Conservation (phyloP, 2,888 invertebrate genomes). For the Megastigmus dorsalis region DNA sequence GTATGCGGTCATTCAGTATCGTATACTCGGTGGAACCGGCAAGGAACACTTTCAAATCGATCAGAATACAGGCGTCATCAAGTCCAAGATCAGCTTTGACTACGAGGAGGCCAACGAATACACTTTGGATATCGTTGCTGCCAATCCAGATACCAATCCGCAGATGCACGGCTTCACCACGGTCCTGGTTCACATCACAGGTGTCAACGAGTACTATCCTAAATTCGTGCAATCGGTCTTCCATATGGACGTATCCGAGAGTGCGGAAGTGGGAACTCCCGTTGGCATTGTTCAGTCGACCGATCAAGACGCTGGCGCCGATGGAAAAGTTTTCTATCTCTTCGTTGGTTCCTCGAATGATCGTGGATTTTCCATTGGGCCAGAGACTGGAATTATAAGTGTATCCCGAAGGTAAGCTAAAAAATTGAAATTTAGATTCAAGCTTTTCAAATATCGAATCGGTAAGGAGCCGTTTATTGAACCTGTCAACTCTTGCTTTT, state of each 20-base stretch:
- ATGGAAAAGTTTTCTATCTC: slow-evolving; percentile 92
- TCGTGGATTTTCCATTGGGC: slow-evolving; percentile 90
- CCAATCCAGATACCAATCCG: slow-evolving; percentile 86
- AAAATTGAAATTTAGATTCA: not conserved
- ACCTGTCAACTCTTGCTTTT: not conserved
- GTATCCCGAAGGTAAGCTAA: slow-evolving; percentile 82
- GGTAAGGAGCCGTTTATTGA: no score
- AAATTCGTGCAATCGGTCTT: slow-evolving; percentile 92
- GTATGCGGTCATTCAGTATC: slow-evolving; percentile 90
- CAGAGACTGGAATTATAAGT: slow-evolving; percentile 88
- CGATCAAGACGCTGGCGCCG: slow-evolving; percentile 91
- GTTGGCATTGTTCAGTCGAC: slow-evolving; percentile 92
- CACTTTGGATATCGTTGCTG: slow-evolving; percentile 85
- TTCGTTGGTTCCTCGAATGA: slow-evolving; percentile 95
- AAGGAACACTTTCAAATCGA: slow-evolving; percentile 87
- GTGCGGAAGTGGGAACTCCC: slow-evolving; percentile 88
- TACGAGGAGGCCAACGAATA: slow-evolving; percentile 89
- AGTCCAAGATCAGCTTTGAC: slow-evolving; percentile 86
- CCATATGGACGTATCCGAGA: slow-evolving; percentile 94
- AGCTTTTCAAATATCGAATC: no score
- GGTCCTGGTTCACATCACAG: slow-evolving; percentile 85
- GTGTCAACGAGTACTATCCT: slow-evolving; percentile 92
- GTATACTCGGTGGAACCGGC: slow-evolving; percentile 85
- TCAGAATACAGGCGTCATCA: slow-evolving; percentile 84
- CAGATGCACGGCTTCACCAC: slow-evolving; percentile 85